Base-by-base conservation (phyloP, 2,113 vertebrate genomes). In the Paramormyrops kingsleyae region DNA sequence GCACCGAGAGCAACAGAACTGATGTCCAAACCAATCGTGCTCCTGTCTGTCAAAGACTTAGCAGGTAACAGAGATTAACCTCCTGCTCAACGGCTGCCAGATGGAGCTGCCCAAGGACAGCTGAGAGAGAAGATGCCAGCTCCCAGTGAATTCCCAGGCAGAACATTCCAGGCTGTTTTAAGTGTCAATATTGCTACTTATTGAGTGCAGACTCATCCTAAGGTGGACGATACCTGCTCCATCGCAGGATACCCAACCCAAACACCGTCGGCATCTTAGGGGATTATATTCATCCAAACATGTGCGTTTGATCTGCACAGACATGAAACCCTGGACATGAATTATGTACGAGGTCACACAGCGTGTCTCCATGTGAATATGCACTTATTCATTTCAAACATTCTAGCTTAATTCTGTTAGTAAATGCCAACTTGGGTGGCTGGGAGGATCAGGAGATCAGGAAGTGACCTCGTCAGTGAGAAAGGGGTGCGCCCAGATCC, bases 41-140 rank as follows among this genome's bases (percentile, higher is more conserved):
- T 53, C 70, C 52, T 89, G 83, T 90, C 91, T 91, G 62, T 90
- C 88, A 90, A 90, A 89, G 90, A 87, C 91, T 91, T 90, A 91
- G 39, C 85, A 77, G 66, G 90, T 90, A 86, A 90, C 88, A 35
- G 91, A 88, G 87, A 90, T 91, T 90, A 88, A 87, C 90, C 87
- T 87, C 9, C 70, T 88, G 13, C 80, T 77, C 15, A 42, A 47
- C 74, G 86, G 77, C 42, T 42, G 6, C 56, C 56, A 59, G 8
- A 24, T 21, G 21, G 53, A 59, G 0, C 21, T 59, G 31, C 35
- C 27, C 1, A 8, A 62, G 59, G 59, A 10, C 62, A 66, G 62
- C 62, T 27, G 62, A 66, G 62, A n/a, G 2, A 66, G 62, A 31
- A 66, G 62, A 66, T 27, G 62, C n/a, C 9, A 1, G n/a, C 7